Conservation (phyloP, 2,797 vertebrate genomes). For the Tenualosa ilisha region DNA sequence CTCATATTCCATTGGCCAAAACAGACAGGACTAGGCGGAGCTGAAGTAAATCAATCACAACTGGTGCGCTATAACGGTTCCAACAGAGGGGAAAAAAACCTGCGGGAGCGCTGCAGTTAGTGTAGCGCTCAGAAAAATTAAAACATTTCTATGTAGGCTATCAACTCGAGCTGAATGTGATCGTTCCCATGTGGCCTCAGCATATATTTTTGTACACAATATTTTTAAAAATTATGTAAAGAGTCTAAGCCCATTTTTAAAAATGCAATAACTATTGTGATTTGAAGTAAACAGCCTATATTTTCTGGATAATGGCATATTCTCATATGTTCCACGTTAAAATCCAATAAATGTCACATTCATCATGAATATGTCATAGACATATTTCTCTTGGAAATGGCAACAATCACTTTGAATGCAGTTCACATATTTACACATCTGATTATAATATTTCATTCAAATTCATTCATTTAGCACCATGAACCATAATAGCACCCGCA, state of each 20-base stretch:
- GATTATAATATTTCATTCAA: neutral
- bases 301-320: neutral
- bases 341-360: neutral
- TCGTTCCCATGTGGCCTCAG: neutral
- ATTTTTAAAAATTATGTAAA: neutral
- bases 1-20: constrained; percentile 65
- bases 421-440: neutral
- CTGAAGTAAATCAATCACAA: constrained; percentile 21
- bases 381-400: neutral
- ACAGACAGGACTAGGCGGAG: constrained; percentile 55
- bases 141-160: neutral
- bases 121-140: neutral
- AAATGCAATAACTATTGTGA: neutral
- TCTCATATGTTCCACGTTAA: neutral
- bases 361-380: neutral
- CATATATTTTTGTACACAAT: neutral
- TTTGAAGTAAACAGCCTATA: neutral
- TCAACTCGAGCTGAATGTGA: neutral
- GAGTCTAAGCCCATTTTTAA: neutral
- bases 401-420: neutral
- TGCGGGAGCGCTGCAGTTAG: neutral
- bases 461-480: too few species aligned
- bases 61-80: constrained; percentile 38
- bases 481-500: too few species aligned
- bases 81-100: constrained; percentile 28